Percentiles rank a stretch among this genome's conserved stretches.
phyloP scores from a whole-genome alignment of 2,113 vertebrate genomes.

The Chloebia gouldiae region DNA sequence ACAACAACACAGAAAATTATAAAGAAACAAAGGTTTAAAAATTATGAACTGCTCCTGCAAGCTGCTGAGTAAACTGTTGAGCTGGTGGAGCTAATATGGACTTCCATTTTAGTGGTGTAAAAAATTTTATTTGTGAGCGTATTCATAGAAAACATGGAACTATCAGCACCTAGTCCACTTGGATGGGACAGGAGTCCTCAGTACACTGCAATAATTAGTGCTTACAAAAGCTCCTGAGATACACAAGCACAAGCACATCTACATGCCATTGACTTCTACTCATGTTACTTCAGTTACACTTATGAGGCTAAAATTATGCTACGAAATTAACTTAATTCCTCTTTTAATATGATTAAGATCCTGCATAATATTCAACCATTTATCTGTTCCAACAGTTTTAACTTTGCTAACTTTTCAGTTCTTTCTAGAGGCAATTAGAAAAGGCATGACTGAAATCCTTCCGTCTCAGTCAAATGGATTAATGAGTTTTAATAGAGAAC shows the following conservation, averaged over 20 bases:
- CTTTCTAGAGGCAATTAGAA: constrained; percentile 61
- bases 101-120: neutral
- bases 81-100: neutral
- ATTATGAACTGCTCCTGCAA: neutral
- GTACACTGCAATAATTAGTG: neutral
- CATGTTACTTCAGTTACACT: neutral
- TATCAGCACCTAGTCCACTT: neutral
- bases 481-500: constrained; percentile 54
- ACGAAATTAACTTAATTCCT: neutral
- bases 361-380: constrained; percentile 31
- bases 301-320: neutral
- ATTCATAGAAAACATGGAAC: neutral
- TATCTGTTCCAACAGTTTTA: constrained; percentile 35
- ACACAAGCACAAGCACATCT: neutral
- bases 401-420: constrained; percentile 16
- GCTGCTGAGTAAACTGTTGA: neutral
- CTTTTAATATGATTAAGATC: constrained; percentile 28
- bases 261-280: neutral
- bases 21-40: neutral
- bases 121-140: neutral
- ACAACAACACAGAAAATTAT: neutral
- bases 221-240: neutral
- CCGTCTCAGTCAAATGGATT: constrained; percentile 44
- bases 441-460: constrained; percentile 37
- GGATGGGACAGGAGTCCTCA: neutral